Conservation (phyloP, 2,888 invertebrate species). For the Brenthis ino region DNA sequence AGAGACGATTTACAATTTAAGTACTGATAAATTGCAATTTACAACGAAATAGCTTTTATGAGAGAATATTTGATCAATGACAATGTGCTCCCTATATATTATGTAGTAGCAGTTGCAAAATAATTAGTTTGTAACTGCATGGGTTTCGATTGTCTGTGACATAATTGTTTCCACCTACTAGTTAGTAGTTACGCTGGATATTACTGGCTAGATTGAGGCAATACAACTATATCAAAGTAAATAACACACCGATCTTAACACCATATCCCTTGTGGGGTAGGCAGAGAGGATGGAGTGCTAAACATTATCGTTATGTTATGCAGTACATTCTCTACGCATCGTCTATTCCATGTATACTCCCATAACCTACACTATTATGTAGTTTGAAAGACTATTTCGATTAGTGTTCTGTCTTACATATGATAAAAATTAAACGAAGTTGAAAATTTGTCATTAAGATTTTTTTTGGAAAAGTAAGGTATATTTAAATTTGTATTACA, state of each 20-base stretch:
- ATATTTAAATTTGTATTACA: too few relatives aligned
- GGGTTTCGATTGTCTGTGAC: neutral
- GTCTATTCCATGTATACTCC: neutral
- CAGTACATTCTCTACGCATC: conserved; percentile 3
- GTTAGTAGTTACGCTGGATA: neutral
- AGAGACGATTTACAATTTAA: too few relatives aligned
- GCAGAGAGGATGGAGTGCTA: conserved; percentile 9
- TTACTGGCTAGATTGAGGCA: neutral
- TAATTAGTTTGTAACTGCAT: conserved; percentile 1
- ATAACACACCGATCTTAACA: conserved; percentile 3
- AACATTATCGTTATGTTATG: conserved; percentile 1
- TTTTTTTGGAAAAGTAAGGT: too few relatives aligned
- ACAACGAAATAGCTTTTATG: too few relatives aligned
- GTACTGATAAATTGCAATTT: too few relatives aligned
- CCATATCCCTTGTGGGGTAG: conserved; percentile 9
- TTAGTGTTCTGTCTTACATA: too few relatives aligned
- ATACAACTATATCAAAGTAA: conserved; percentile 5
- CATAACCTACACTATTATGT: too few relatives aligned
- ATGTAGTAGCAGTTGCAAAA: neutral
- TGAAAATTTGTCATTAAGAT: too few relatives aligned
- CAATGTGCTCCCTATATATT: too few relatives aligned
- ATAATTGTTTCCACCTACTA: neutral
- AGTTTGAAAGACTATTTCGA: too few relatives aligned
- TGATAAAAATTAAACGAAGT: too few relatives aligned
- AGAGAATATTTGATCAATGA: neutral